Evolutionary conservation across 2,888 invertebrate genomes (phyloP).

Genomic region (Cheilosia variabilis): DNA sequence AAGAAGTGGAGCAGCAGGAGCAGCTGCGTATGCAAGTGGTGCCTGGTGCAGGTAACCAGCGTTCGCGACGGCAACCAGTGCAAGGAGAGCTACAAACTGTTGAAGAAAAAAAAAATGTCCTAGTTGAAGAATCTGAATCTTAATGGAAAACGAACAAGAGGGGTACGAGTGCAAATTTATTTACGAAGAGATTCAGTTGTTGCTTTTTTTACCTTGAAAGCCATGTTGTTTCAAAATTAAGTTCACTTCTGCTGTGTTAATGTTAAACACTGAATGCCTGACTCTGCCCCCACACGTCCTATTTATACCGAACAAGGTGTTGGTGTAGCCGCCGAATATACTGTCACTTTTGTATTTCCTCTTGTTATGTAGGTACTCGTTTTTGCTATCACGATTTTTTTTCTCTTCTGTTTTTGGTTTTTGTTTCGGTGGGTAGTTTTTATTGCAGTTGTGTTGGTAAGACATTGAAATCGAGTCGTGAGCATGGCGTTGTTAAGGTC

Average conservation of each 20-base stretch:
- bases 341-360: slow-evolving; percentile 59
- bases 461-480: slow-evolving; percentile 48
- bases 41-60: slow-evolving; percentile 77
- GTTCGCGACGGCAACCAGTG: slow-evolving; percentile 80
- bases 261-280: slow-evolving; percentile 67
- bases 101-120: slow-evolving; percentile 33
- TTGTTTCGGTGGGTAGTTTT: slow-evolving; percentile 4
- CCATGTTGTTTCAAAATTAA: slow-evolving; percentile 78
- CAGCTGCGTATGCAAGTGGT: slow-evolving; percentile 47
- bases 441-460: slow-evolving; percentile 19
- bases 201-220: slow-evolving; percentile 79
- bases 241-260: slow-evolving; percentile 69
- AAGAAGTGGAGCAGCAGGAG: slow-evolving; percentile 38
- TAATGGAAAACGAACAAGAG: slow-evolving; percentile 6
- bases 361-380: slow-evolving; percentile 24
- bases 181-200: slow-evolving; percentile 3
- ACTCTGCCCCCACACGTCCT: slow-evolving; percentile 37
- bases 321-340: slow-evolving; percentile 21
- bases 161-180: slow-evolving; percentile 15
- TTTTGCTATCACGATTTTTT: slow-evolving; percentile 1
- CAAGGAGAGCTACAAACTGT: slow-evolving; percentile 81
- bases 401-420: slow-evolving; percentile 9
- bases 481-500: slow-evolving; percentile 35
- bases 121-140: not conserved
- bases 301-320: slow-evolving; percentile 56